Conservation (phyloP, 2,797 vertebrate species). For the Hypotaenidia okinawae region DNA sequence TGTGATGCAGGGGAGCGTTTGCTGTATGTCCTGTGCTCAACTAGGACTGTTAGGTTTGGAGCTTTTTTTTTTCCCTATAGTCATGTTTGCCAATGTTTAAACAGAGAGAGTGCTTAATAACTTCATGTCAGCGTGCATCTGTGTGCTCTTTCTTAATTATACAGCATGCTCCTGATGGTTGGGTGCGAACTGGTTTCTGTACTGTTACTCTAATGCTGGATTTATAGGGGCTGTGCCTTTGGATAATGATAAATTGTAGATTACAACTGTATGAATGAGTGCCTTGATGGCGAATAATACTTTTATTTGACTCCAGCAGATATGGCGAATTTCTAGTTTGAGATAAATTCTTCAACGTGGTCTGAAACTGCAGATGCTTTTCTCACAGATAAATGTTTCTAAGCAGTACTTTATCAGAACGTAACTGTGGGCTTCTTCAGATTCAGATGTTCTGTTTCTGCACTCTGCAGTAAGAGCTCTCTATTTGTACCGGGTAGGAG, state of each 20-base stretch:
- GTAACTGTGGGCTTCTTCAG: neutral
- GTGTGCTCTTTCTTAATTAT: neutral
- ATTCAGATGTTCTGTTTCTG: neutral
- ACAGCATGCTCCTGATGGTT: neutral
- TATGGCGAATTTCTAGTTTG: neutral
- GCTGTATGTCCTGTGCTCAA: constrained; percentile 33
- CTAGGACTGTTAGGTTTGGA: neutral
- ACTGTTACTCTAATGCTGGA: neutral
- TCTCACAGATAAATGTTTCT: neutral
- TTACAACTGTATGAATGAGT: neutral
- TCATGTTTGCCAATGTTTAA: neutral
- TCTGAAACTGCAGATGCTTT: neutral
- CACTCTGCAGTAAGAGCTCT: constrained; percentile 22
- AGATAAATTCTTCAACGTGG: neutral
- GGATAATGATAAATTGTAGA: neutral
- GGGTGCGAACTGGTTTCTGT: constrained; percentile 7
- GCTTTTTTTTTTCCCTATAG: neutral
- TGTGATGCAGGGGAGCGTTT: constrained; percentile 44
- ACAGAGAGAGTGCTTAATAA: neutral
- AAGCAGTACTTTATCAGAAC: neutral
- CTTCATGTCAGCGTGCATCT: neutral
- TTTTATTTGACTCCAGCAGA: neutral
- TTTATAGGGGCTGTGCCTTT: neutral
- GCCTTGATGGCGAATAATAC: neutral
- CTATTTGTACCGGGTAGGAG: neutral